Percentiles rank a stretch among this genome's conserved stretches.
Conservation (phyloP, 1,140 invertebrate species). For the Papilio polyxenes region DNA sequence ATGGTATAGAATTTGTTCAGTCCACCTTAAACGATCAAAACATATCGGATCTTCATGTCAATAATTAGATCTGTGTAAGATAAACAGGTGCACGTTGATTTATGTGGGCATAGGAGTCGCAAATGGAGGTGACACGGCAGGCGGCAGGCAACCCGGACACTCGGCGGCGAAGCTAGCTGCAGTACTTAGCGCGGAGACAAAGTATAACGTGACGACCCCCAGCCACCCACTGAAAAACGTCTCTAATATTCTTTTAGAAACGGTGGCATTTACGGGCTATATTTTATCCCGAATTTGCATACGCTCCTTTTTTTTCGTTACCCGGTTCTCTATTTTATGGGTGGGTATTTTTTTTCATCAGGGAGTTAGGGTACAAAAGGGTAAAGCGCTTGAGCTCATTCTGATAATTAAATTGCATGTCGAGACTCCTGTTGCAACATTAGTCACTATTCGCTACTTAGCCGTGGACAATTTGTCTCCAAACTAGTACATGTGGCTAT, state of each 20-base stretch:
- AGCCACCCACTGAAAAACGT: conserved; percentile 81
- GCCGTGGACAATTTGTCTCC: background rate
- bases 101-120: conserved; percentile 72
- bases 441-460: background rate
- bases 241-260: conserved; percentile 83
- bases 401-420: conserved; percentile 81
- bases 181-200: conserved; percentile 79
- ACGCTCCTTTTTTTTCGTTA: conserved; percentile 80
- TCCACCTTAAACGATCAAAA: background rate
- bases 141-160: conserved; percentile 71
- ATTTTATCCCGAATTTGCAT: conserved; percentile 83
- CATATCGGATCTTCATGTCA: background rate
- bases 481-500: background rate
- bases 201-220: conserved; percentile 77
- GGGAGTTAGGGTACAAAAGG: conserved; percentile 82
- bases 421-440: conserved; percentile 43
- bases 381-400: conserved; percentile 75
- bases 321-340: conserved; percentile 80
- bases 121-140: conserved; percentile 76
- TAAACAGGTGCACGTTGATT: conserved; percentile 55
- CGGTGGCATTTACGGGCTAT: conserved; percentile 82
- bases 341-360: conserved; percentile 79
- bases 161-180: conserved; percentile 51
- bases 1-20: background rate
- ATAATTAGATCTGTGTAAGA: background rate